These are phyloP conservation scores for Uloborus diversus DNA, from an alignment of 1,140 invertebrate genomes.

Conservation along the genomic window DNA sequence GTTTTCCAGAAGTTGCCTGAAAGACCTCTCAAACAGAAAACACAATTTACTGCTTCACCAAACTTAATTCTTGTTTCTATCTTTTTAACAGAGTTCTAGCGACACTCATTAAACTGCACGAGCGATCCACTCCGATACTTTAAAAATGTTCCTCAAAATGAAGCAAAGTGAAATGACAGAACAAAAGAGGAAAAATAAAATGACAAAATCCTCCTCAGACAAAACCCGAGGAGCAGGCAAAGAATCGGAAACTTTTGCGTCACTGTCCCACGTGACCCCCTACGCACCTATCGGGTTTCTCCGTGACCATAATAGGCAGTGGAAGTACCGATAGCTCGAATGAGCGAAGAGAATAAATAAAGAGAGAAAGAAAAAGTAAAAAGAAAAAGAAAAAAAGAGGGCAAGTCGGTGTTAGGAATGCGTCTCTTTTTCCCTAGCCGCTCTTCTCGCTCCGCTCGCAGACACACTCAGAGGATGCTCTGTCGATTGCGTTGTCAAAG, in stretches of 20 bases:
- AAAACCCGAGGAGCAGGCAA: background rate
- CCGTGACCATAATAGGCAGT: constrained; percentile 48
- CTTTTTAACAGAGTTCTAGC: too few species aligned
- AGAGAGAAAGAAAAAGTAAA: too few species aligned
- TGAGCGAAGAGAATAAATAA: constrained; percentile 40
- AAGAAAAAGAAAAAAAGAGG: constrained; percentile 33
- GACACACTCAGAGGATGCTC: too few species aligned
- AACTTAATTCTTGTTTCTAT: too few species aligned
- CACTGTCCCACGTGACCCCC: constrained; percentile 17
- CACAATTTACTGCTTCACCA: too few species aligned
- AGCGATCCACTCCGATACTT: too few species aligned
- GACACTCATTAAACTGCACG: too few species aligned
- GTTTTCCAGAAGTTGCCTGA: too few species aligned
- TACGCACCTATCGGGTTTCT: constrained; percentile 42
- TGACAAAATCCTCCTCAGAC: background rate
- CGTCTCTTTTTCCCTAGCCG: background rate
- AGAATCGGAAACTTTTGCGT: constrained; percentile 7
- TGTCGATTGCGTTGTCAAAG: too few species aligned
- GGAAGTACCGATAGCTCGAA: constrained; percentile 47
- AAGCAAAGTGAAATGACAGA: too few species aligned
- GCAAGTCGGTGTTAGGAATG: constrained; percentile 33
- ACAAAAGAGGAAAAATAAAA: background rate
- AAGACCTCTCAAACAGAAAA: too few species aligned
- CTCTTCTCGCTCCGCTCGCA: constrained; percentile 5
- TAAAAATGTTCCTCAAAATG: too few species aligned